Percentiles rank a stretch among this genome's conserved stretches.
phyloP scores from a whole-genome alignment of 2,888 invertebrate genomes.

The Gisinianus flammeolus region DNA sequence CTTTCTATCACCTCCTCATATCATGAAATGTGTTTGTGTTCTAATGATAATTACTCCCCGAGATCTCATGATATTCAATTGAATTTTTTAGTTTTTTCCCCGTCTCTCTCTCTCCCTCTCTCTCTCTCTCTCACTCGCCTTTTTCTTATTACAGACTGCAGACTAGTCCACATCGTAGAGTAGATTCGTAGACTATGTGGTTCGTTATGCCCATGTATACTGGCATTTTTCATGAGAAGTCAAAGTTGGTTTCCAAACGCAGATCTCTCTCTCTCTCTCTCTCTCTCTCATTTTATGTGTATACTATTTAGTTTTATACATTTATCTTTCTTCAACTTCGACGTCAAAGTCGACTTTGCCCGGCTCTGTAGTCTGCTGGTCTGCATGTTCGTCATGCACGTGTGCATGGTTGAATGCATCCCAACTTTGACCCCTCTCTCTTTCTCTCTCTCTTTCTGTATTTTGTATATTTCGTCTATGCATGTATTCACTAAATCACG shows the following conservation, averaged over 20 bases:
- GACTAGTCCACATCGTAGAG: background rate
- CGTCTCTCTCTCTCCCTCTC: constrained; percentile 3
- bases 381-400: constrained; percentile 22
- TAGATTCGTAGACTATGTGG: background rate
- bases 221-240: background rate
- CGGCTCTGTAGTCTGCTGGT: background rate
- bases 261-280: constrained; percentile 26
- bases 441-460: background rate
- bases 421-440: constrained; percentile 36
- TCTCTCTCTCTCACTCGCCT: too few relatives aligned
- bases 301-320: background rate
- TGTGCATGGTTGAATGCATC: constrained; percentile 19
- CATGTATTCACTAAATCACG: background rate
- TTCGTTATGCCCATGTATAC: constrained; percentile 17
- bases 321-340: background rate
- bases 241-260: constrained; percentile 22
- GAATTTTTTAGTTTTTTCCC: constrained; percentile 44
- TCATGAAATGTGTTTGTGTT: constrained; percentile 51
- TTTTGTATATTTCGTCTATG: background rate
- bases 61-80: constrained; percentile 49
- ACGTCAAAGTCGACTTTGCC: constrained; percentile 4
- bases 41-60: constrained; percentile 57
- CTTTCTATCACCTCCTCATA: constrained; percentile 57
- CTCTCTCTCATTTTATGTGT: constrained; percentile 1
- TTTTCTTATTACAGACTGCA: constrained; percentile 8